phyloP scores from a whole-genome alignment of 2,888 invertebrate genomes.

The Himalopsyche japonica region DNA sequence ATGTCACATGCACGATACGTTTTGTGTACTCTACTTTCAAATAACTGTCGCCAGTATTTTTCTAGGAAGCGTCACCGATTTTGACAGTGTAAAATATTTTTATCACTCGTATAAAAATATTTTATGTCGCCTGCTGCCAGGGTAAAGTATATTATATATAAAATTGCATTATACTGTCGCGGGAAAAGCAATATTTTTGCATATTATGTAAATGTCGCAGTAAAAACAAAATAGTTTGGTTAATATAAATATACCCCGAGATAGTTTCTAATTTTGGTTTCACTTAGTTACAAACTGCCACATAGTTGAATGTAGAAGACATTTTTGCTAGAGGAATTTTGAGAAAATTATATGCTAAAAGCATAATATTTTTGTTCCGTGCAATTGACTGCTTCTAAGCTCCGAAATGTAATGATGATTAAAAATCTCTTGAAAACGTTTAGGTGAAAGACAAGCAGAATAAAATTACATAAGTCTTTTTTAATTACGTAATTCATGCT shows the following conservation, averaged over 20 bases:
- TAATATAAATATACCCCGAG: neutral
- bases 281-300: too few species aligned
- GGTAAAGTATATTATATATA: neutral
- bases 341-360: too few species aligned
- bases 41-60: constrained; percentile 1
- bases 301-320: too few species aligned
- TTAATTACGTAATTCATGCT: too few species aligned
- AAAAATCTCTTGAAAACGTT: too few species aligned
- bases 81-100: neutral
- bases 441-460: too few species aligned
- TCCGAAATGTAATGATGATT: too few species aligned
- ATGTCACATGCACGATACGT: neutral
- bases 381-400: too few species aligned
- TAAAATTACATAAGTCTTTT: too few species aligned
- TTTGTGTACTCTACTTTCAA: neutral
- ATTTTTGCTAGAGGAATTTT: too few species aligned
- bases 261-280: neutral
- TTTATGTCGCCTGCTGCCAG: neutral
- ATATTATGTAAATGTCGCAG: neutral
- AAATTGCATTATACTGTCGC: neutral
- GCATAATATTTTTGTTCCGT: too few species aligned
- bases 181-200: neutral
- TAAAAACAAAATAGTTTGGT: neutral
- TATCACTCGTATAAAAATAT: neutral
- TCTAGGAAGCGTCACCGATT: neutral